Base-by-base conservation (phyloP, 2,888 invertebrate genomes). In the Hirtodrosophila trivittata region DNA sequence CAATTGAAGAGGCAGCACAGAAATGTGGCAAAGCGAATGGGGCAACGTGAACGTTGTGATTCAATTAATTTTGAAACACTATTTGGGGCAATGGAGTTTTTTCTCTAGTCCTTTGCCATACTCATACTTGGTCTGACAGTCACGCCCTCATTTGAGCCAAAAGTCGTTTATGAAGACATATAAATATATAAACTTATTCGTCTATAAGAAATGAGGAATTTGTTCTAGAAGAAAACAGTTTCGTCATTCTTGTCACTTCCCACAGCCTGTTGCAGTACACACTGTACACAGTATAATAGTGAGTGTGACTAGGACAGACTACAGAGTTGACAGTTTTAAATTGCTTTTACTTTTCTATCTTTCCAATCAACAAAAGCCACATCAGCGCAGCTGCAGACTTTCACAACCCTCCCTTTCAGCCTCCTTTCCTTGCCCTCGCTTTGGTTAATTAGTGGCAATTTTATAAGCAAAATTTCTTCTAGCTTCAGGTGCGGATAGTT, bases 311-410 rank as follows among this genome's bases (percentile, higher is more conserved):
- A 30, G 28, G 45, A 43, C 13, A 33, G 57, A 12, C 33, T 18
- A 25, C 25, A 35, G n/a, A 16, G 33, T 70, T 67, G 70, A 71
- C 71, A 66, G 65, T 77, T 77, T 65, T 54, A 55, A 83, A 77
- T 63, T 72, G 72, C 72, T 72, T 83, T 82, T 63, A 56, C 38
- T 45, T 16, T 47, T 47, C 35, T n/a, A n/a, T 14, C 43, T 30
- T 28, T 47, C 37, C 13, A 16, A 32, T 18, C 14, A 35, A 47
- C 46, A 56, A 75, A 74, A 42, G 78, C 72, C 86, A 82, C 86
- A 78, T 75, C 78, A 75, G 66, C 63, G 63, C 86, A 80, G 83
- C 83, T 80, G 83, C 59, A 59, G 58, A 55, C 35, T 57, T 78
- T 80, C 80, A 54, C 86, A 86, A 28, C 7, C 9, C 28, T n/a